Evolutionary conservation across 2,888 invertebrate species (phyloP), one percentile per base, ranked within the genome.

Genomic region (Tuberolachnus salignus): DNA sequence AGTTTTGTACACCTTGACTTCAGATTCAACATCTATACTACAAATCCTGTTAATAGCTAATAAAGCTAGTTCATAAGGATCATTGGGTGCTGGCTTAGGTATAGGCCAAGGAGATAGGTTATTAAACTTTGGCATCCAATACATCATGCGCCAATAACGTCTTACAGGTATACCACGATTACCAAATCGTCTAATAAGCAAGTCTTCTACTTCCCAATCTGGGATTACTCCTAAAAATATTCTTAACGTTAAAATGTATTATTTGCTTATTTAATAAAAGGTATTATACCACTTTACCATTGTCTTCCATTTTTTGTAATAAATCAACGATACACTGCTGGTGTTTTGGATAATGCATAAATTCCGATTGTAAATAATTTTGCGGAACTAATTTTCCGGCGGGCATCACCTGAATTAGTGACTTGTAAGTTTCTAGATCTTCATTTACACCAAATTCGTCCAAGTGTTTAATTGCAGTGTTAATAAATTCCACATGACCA

Each of bases 401-500:
- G 0, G 97, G 95, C 85, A 98, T 88, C 57, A 97, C 89, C 84
- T 95, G 91, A 55, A 97, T 87, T 69, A 98, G 84, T 23, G 91
- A 89, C 86, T 94, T 98, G 85, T 98, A 98, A 0, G 91, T 91
- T 83, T 93, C 92, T 21, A 95, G 84, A 85, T 95, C 97, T 84
- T 92, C 91, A 75, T 95, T 90, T 0, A 97, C 95, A 0, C 93
- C 94, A 86, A 93, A 98, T 80, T 92, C 92, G 82, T 94, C 90
- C 94, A 99, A 94, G 84, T 92, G 90, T 78, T 90, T 91, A 81
- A 98, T 86, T 0, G 97, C 97, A 0, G 94, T 90, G 84, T 94
- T 92, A 83, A 99, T 95, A 86, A 99, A 99, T 84, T 97, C 96
- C 0, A 96, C 94, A 85, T 97, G 95, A 61, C 95, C 96, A 81